These are phyloP conservation scores for Solenopsis fugax DNA, from an alignment of 1,140 invertebrate genomes.

Conservation along the genomic window DNA sequence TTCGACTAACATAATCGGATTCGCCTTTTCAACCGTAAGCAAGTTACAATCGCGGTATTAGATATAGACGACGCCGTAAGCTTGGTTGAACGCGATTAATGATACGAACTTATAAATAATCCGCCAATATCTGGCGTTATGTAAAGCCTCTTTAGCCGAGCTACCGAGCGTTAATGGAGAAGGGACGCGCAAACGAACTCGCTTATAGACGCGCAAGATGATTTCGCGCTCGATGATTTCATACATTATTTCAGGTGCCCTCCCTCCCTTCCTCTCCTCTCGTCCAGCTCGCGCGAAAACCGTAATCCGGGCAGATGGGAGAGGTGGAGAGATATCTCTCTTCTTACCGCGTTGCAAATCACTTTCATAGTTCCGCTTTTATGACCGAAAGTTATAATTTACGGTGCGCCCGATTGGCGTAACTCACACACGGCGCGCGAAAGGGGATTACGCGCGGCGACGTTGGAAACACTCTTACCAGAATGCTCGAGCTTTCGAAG, in stretches of 20 bases:
- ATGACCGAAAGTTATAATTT: conserved; percentile 79
- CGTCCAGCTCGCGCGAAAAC: neutral
- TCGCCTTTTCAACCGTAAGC: conserved; percentile 26
- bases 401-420: conserved; percentile 70
- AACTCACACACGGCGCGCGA: conserved; percentile 55
- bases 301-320: conserved; percentile 30
- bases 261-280: neutral
- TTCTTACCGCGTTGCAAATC: conserved; percentile 75
- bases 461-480: conserved; percentile 27
- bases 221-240: conserved; percentile 64
- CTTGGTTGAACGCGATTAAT: conserved; percentile 74
- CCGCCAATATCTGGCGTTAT: conserved; percentile 66
- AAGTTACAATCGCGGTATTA: neutral
- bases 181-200: conserved; percentile 36
- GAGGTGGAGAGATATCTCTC: conserved; percentile 46
- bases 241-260: conserved; percentile 64
- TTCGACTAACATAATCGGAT: conserved; percentile 17
- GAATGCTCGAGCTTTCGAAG: conserved; percentile 63
- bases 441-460: conserved; percentile 62
- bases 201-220: neutral
- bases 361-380: conserved; percentile 80
- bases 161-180: conserved; percentile 55
- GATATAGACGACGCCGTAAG: conserved; percentile 35
- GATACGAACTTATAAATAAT: conserved; percentile 79
- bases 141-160: conserved; percentile 66